These are phyloP conservation scores for Palythoa caribaeorum DNA, from an alignment of 92 coral and sea anemone genomes.

Conservation along the genomic window DNA sequence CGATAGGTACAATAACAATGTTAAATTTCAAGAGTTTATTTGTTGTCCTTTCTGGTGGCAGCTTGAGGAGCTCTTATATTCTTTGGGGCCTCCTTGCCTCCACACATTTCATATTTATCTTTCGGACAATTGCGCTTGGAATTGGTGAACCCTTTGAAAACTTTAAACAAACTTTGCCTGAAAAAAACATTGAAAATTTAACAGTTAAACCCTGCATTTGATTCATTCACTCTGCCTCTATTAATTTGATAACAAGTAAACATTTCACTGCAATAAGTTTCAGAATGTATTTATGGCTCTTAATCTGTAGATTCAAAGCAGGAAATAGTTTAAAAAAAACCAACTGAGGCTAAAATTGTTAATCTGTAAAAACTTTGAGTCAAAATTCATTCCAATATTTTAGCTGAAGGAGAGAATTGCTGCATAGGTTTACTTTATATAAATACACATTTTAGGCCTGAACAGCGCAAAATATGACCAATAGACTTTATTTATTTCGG, in stretches of 20 bases:
- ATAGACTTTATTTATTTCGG: background rate
- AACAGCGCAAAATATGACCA: background rate
- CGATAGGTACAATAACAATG: background rate
- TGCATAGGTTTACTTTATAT: background rate
- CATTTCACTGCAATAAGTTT: background rate
- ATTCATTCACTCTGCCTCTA: slow-evolving; percentile 10
- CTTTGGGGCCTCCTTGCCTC: background rate
- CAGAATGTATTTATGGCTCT: background rate
- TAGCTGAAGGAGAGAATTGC: slow-evolving; percentile 12
- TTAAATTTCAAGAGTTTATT: background rate
- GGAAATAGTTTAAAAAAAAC: background rate
- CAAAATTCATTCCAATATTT: slow-evolving; percentile 9
- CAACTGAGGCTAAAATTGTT: slow-evolving; percentile 1
- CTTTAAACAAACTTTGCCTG: background rate
- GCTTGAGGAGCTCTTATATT: background rate
- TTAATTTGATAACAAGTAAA: slow-evolving; percentile 1
- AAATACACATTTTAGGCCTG: slow-evolving; percentile 15
- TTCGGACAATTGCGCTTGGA: background rate
- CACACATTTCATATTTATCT: background rate
- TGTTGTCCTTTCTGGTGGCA: background rate
- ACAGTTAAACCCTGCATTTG: background rate
- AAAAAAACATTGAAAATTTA: too few relatives aligned
- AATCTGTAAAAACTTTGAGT: background rate
- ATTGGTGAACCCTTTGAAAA: background rate
- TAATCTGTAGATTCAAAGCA: slow-evolving; percentile 11